Base-by-base conservation (phyloP, 2,113 vertebrate species). In the Oncorhynchus kisutch region DNA sequence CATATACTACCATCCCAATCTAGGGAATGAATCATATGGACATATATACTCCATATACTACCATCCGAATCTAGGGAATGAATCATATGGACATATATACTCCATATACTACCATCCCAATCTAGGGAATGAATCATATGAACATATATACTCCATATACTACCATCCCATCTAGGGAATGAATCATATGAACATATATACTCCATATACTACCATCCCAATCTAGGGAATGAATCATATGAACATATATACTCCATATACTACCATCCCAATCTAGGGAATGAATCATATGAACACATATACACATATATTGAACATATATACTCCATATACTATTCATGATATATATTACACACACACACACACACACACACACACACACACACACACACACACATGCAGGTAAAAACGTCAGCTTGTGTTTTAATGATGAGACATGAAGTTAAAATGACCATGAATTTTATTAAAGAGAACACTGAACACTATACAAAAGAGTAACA, bases 261-360 rank as follows among this genome's bases (percentile, higher is more conserved):
- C n/a, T n/a, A n/a, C 5, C 67, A 73, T 24, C 62, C 25, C 27
- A 65, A 24, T 8, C 39, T 51, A 70, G 29, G 2, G 5, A 12
- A 76, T 73, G 20, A 24, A 39, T 39, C 34, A 77, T n/a, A 4
- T 25, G 5, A 18, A 71, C 39, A 66, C n/a, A n/a, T n/a, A n/a
- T n/a, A n/a, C n/a, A n/a, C n/a, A n/a, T n/a, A n/a, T n/a, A n/a
- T n/a, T n/a, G n/a, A n/a, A n/a, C n/a, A n/a, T 73, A 57, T 62
- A 39, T 12, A 65, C 34, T 39, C 1, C n/a, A n/a, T n/a, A n/a
- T n/a, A n/a, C 72, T 78, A 79, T 49, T 39, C 34, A 39, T 39
- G 34, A 8, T 39, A 8, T 39, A 8, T 39, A 39, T 8, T 1
- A 16, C 49, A 51, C 49, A 51, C 49, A 51, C 49, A 51, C 49